Base-by-base conservation (phyloP, 2,113 vertebrate species). In the Centrocercus urophasianus region DNA sequence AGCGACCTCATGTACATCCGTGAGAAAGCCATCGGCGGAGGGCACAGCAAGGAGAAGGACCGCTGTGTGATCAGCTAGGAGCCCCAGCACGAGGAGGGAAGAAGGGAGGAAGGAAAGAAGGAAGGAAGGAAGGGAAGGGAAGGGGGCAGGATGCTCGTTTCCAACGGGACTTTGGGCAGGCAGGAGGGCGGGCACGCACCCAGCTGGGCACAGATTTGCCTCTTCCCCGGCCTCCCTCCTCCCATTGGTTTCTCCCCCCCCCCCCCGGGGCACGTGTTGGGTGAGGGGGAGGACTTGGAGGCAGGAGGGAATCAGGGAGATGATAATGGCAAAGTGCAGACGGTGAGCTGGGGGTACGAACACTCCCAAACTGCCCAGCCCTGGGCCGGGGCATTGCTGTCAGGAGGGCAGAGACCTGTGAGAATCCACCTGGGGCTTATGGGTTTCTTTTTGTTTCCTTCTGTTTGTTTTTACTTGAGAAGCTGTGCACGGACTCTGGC, bases 1-100 rank as follows among this genome's bases (percentile, higher is more conserved):
- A 99, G 99, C 36, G 99, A 99, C 98, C 98, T 99, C 89, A 98
- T 99, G 99, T 99, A 99, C 96, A 99, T 99, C 67, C 98, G 99
- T 2, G 98, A 99, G 96, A 99, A 99, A 85, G 98, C 99, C 34
- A 96, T 98, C 27, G 98, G 98, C 1, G 98, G 98, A 3, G 90
- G 98, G 45, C 99, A 99, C 57, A 70, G 97, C 65, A 99, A 99
- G 80, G 99, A 98, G 96, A 99, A 99, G 88, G 99, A 99, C 60
- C 97, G 99, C 7, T 99, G 99, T 5, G 98, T 98, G 45, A 99
- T 99, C 96, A 99, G 99, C 88, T 99, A 99, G 98, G 80, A 86
- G 70, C 83, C 66, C 6, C 13, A 8, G 1, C 0, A 18, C 7
- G 13, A 52, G 72, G 42, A 52, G 56, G 25, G 56, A n/a, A n/a